phyloP scores from a whole-genome alignment of 2,888 invertebrate species.

The Zygothrica quintamaculata region DNA sequence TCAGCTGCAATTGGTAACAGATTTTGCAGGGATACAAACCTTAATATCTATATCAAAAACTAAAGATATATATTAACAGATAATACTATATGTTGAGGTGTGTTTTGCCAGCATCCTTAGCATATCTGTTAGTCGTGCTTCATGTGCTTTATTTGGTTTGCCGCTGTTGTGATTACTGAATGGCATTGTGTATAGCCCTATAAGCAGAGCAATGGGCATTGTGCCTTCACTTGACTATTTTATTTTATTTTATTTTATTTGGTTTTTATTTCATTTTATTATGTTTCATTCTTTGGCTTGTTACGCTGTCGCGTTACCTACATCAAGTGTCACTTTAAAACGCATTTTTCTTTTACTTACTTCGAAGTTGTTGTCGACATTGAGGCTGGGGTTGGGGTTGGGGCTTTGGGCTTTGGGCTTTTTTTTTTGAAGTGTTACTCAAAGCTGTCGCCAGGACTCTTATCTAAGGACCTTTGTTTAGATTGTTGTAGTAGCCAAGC shows the following conservation, averaged over 20 bases:
- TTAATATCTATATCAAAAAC: too few relatives aligned
- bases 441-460: constrained; percentile 63
- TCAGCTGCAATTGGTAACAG: too few relatives aligned
- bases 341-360: constrained; percentile 69
- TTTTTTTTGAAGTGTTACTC: constrained; percentile 69
- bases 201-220: background rate
- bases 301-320: constrained; percentile 76
- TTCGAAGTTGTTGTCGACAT: background rate
- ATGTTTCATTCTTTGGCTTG: constrained; percentile 52
- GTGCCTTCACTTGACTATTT: constrained; percentile 34
- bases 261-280: constrained; percentile 47
- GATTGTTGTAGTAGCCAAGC: constrained; percentile 9
- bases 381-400: constrained; percentile 30
- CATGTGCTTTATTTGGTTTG: background rate
- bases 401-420: too few relatives aligned
- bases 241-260: constrained; percentile 38
- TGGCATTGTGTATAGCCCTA: constrained; percentile 30
- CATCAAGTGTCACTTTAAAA: constrained; percentile 79
- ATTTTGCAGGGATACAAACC: too few relatives aligned
- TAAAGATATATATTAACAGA: too few relatives aligned
- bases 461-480: constrained; percentile 54
- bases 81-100: too few relatives aligned
- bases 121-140: background rate
- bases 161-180: constrained; percentile 8
- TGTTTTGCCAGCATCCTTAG: background rate